Evolutionary conservation across 2,113 vertebrate genomes (phyloP).

Genomic region (Dipodomys spectabilis): DNA sequence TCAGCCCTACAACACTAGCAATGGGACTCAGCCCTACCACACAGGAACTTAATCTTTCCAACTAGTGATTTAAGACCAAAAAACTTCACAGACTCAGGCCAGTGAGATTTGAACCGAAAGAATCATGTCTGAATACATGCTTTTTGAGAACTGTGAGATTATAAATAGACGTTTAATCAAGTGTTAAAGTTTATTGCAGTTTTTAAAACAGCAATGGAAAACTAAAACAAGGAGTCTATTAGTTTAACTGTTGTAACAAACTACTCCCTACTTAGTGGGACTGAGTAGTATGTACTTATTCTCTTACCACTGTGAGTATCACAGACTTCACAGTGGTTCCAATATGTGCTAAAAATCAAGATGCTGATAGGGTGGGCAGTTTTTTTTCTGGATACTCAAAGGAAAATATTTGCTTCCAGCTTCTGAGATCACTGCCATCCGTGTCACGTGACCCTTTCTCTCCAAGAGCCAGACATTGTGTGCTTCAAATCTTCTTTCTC

Average conservation of each 20-base stretch:
- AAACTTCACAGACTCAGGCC: too few species aligned
- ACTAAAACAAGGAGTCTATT: not conserved
- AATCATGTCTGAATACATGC: not conserved
- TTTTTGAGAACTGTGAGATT: not conserved
- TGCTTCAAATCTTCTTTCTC: not conserved
- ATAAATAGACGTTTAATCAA: too few species aligned
- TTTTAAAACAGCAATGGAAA: not conserved
- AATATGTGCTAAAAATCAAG: not conserved
- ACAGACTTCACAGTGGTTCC: not conserved
- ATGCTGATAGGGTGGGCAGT: not conserved
- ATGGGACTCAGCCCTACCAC: not conserved
- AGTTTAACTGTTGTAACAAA: not conserved
- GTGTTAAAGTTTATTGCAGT: not conserved
- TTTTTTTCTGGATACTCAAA: not conserved
- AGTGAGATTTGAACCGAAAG: not conserved
- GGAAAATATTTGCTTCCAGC: not conserved
- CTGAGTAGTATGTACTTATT: not conserved
- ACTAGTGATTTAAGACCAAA: not conserved
- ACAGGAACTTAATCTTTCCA: not conserved
- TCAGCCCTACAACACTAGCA: too few species aligned
- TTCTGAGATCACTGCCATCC: not conserved
- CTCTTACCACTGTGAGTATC: not conserved
- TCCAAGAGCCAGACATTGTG: fast-evolving
- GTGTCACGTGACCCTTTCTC: fast-evolving
- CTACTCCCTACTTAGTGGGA: not conserved